phyloP scores from a whole-genome alignment of 2,888 invertebrate genomes.

The Calameuta filiformis region DNA sequence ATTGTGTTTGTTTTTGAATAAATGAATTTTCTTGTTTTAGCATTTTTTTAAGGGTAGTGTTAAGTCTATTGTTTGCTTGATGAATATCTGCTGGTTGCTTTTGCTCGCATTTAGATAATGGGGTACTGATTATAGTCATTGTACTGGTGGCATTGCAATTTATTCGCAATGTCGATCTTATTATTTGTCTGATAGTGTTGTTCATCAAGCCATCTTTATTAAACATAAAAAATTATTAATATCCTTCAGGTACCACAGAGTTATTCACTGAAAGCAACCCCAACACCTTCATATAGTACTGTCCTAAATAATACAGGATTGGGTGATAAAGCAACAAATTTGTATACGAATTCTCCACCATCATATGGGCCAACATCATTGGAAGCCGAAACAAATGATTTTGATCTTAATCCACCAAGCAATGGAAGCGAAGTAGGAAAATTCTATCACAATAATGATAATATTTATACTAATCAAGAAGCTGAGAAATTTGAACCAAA shows the following conservation, averaged over 20 bases:
- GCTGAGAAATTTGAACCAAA: constrained; percentile 55
- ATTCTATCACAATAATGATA: constrained; percentile 55
- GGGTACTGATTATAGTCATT: too few relatives aligned
- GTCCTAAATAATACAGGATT: constrained; percentile 70
- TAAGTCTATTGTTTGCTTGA: neutral
- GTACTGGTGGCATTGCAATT: too few relatives aligned
- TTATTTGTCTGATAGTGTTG: neutral
- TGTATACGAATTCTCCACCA: constrained; percentile 61
- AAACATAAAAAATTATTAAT: constrained; percentile 28
- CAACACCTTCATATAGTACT: constrained; percentile 81
- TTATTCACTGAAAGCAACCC: constrained; percentile 75
- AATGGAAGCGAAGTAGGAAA: constrained; percentile 49
- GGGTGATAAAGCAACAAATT: constrained; percentile 53
- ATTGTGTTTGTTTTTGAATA: neutral
- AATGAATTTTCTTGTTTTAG: constrained; percentile 1
- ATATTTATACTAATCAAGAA: constrained; percentile 52
- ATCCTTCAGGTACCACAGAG: constrained; percentile 80
- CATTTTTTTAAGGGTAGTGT: neutral
- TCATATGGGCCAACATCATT: constrained; percentile 46
- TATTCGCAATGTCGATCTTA: neutral
- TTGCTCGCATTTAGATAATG: neutral
- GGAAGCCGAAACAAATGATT: constrained; percentile 59
- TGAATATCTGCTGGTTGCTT: neutral
- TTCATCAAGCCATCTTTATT: neutral
- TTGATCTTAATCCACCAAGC: constrained; percentile 27